A percentile compares a stretch with the other conserved stretches of the same genome.
Evolutionary conservation across 2,113 vertebrate species (phyloP).

Genomic region (Rafetus swinhoei): DNA sequence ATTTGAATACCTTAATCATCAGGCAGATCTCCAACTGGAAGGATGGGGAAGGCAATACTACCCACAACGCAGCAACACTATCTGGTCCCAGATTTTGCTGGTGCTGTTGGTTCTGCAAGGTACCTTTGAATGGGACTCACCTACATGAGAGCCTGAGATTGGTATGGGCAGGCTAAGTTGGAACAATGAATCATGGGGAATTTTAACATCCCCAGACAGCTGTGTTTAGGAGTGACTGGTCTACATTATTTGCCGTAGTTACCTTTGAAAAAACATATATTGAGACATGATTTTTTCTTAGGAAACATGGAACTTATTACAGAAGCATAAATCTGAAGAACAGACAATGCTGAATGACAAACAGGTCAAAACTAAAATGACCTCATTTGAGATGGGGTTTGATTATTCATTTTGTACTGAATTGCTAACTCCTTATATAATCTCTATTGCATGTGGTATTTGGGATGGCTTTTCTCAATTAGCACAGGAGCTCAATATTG

Average conservation of each 20-base stretch:
- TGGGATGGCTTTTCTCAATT: background rate
- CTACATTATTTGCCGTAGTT: background rate
- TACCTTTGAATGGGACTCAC: too few species aligned
- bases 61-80: too few species aligned
- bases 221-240: background rate
- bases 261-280: background rate
- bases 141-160: background rate
- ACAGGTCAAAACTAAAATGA: background rate
- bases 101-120: too few species aligned
- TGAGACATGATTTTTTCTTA: background rate
- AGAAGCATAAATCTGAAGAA: background rate
- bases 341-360: background rate
- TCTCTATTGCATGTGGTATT: rapidly evolving
- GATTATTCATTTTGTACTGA: background rate
- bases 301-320: background rate
- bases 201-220: background rate
- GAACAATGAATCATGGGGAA: background rate
- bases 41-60: too few species aligned
- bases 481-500: background rate
- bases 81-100: too few species aligned
- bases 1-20: too few species aligned
- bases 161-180: background rate
- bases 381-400: background rate
- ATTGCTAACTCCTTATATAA: background rate
- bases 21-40: too few species aligned